Percentiles rank a stretch among this genome's conserved stretches.
Evolutionary conservation across 2,113 vertebrate species (phyloP).

Genomic region (Rhinopomastus cyanomelas): DNA sequence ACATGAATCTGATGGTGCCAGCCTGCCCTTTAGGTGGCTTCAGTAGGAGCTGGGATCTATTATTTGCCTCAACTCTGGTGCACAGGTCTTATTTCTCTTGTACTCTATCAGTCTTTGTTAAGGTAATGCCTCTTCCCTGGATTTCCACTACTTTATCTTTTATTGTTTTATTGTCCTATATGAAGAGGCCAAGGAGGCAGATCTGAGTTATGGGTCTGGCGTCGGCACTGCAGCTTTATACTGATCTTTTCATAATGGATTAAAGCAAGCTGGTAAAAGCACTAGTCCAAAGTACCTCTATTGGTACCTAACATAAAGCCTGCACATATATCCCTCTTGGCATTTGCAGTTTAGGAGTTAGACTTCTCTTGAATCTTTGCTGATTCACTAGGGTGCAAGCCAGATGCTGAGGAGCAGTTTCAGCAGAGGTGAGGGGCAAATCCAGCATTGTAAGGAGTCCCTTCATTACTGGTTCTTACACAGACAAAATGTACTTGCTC

Average conservation of each 20-base stretch:
- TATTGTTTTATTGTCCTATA: not conserved
- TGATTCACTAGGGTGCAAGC: not conserved
- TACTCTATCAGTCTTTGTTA: not conserved
- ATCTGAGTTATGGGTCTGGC: not conserved
- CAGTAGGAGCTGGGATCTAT: not conserved
- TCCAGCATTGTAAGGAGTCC: not conserved
- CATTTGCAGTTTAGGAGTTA: not conserved
- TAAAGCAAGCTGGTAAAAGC: not conserved
- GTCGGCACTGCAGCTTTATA: not conserved
- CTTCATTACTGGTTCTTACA: not conserved
- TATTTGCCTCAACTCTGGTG: not conserved
- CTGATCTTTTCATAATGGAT: constrained; percentile 22
- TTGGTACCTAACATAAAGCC: not conserved
- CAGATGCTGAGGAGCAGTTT: not conserved
- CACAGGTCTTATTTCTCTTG: not conserved
- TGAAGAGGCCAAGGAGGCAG: not conserved
- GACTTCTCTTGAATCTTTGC: not conserved
- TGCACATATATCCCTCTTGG: not conserved
- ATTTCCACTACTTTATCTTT: not conserved
- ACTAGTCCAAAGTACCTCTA: not conserved
- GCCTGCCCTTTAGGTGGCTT: not conserved
- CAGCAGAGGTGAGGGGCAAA: not conserved
- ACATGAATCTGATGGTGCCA: not conserved
- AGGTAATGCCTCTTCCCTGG: not conserved
- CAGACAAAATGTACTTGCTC: not conserved